Percentiles rank a stretch among this genome's conserved stretches.
Conservation (phyloP, 2,113 vertebrate genomes). For the Platysternon megacephalum region DNA sequence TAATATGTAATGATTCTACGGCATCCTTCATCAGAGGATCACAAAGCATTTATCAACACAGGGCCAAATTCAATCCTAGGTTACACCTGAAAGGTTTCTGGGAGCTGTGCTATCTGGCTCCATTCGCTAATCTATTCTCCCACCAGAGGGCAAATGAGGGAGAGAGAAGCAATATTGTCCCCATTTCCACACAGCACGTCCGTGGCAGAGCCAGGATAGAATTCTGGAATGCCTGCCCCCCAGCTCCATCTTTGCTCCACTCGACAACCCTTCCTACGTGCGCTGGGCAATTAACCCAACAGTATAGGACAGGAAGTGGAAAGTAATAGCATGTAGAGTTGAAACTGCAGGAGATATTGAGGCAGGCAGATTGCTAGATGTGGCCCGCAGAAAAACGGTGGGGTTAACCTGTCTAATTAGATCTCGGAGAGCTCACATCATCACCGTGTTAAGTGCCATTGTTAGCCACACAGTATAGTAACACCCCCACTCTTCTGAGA, state of each 20-base stretch:
- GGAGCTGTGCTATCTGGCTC: background rate
- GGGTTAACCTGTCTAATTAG: background rate
- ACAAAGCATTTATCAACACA: background rate
- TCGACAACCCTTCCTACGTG: too few relatives aligned
- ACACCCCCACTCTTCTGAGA: background rate
- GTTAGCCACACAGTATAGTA: too few relatives aligned
- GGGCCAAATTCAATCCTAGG: background rate
- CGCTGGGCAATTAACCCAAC: rapidly evolving
- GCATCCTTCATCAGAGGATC: background rate
- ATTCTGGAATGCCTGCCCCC: background rate
- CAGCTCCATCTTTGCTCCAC: background rate
- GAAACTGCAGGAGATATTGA: background rate
- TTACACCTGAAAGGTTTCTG: background rate
- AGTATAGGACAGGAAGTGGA: background rate
- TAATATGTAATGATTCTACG: background rate
- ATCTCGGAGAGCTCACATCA: background rate
- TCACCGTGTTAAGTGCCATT: background rate
- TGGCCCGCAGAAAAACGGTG: background rate
- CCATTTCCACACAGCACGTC: background rate
- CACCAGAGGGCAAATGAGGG: too few relatives aligned
- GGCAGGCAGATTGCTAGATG: background rate
- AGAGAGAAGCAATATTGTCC: background rate
- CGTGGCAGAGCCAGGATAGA: background rate
- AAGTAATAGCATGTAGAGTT: background rate
- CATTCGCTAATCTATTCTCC: background rate